Evolutionary conservation across 2,888 invertebrate genomes (phyloP).

Genomic region (Cristatella mucedo): DNA sequence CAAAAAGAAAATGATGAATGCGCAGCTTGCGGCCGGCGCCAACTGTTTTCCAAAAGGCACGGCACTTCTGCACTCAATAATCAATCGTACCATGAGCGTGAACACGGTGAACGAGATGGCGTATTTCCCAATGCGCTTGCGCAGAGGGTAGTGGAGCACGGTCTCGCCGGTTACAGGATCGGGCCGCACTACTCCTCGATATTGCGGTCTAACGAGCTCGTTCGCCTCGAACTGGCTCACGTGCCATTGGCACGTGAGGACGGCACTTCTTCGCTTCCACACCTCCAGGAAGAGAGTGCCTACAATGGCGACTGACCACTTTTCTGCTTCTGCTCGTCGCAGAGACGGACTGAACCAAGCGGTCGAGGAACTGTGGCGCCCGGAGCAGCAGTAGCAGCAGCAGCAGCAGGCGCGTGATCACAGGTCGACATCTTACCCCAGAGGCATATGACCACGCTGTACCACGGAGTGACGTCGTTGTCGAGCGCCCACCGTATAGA

Average conservation of each 20-base stretch:
- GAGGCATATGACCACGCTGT: slow-evolving; percentile 39
- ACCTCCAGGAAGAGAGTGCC: slow-evolving; percentile 38
- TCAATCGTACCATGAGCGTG: slow-evolving; percentile 34
- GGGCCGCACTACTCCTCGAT: too few relatives aligned
- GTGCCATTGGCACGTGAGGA: slow-evolving; percentile 41
- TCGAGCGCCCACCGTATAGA: slow-evolving; percentile 38
- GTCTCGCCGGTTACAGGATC: slow-evolving; percentile 35
- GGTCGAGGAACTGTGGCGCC: too few relatives aligned
- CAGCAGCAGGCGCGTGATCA: too few relatives aligned
- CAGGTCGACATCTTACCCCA: too few relatives aligned
- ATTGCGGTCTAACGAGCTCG: slow-evolving; percentile 40
- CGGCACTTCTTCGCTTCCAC: slow-evolving; percentile 37
- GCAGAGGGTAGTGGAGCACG: slow-evolving; percentile 35
- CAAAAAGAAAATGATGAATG: too few relatives aligned
- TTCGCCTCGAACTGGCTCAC: slow-evolving; percentile 38
- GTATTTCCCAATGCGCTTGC: slow-evolving; percentile 25
- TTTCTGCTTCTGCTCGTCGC: too few relatives aligned
- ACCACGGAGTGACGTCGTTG: slow-evolving; percentile 39
- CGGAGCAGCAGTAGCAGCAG: too few relatives aligned
- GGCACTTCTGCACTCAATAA: too few relatives aligned
- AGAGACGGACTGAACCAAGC: too few relatives aligned
- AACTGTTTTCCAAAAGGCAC: too few relatives aligned
- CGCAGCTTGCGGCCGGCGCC: too few relatives aligned
- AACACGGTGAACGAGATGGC: slow-evolving; percentile 26
- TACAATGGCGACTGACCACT: too few relatives aligned